Evolutionary conservation across 2,888 invertebrate genomes (phyloP), one percentile per base, ranked within the genome.

Genomic region (Laothoe populi): DNA sequence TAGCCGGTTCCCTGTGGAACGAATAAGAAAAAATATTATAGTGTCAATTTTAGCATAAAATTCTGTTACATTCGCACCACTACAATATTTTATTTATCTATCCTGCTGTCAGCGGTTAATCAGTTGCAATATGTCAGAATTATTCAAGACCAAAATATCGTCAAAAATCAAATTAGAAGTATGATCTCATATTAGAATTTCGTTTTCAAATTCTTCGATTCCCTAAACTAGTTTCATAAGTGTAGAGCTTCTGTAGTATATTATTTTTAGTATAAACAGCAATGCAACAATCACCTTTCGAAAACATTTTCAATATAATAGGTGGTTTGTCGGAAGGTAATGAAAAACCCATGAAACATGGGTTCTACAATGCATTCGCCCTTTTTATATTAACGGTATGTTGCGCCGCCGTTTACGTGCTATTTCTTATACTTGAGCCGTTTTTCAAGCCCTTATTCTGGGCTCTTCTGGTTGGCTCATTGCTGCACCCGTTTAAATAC

Each of bases 381-480:
- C 88, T 97, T 61, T 94, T 97, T 72, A 94, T 97, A 69, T 90
- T 97, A 66, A 90, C 94, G 48, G 83, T 96, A 59, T 94, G 95
- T 71, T 94, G 95, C 79, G 94, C 94, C 42, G 96, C 96, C 16
- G 93, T 95, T 46, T 96, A 95, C 82, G 96, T 97, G 1, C 93
- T 98, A 7, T 98, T 97, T 85, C 94, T 97, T 67, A 96, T 98
- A 70, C 90, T 99, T 35, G 96, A 97, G 75, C 98, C 98, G 0
- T 99, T 99, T 87, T 95, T 99, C 40, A 96, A 97, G 71, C 99
- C 99, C 0, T 87, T 99, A 61, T 94, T 99, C 72, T 99, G 99
- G 99, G 99, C 99, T 0, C 93, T 98, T 63, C 92, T 99, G 38
- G 97, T 98, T 76, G 99, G 99, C n/a, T 98, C 99, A 0, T 96